Evolutionary conservation across 92 coral and sea anemone genomes (phyloP), one percentile per base, ranked within the genome.

Genomic region (Parazoanthus swiftii): DNA sequence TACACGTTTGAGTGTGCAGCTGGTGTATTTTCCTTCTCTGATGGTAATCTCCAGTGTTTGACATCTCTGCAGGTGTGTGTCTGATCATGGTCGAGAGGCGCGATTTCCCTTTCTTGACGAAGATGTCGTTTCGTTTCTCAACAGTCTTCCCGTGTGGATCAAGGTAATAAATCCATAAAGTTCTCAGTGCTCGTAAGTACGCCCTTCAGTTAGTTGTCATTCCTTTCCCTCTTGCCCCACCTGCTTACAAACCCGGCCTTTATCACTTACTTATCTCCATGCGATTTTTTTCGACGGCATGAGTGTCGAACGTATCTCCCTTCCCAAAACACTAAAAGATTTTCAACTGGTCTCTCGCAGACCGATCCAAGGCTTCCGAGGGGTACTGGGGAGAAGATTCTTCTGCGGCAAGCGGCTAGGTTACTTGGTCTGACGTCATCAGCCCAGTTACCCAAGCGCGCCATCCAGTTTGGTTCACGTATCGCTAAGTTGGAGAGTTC

Each of bases 401-500:
- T 97, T 39, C 90, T 97, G 26, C 99, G 99, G 25, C 96, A 91
- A 67, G 95, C 94, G 88, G 99, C 97, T 38, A 91, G 91, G 91
- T 79, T 94, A 21, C 92, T 97, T 59, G 99, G 99, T 18, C 90
- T 97, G 89, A 95, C 95, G 88, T 93, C 97, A 58, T 97, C 99
- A 86, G 90, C 95, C 39, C 91, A 88, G 83, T 86, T 97, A 82
- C 99, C 99, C 70, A 97, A 97, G 86, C 89, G 99, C 85, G 99
- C 99, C 38, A 97, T 97, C 82, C 99, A 97, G 91, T 97, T 97
- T 91, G 99, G 99, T 26, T 97, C 99, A 63, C 95, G 98, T 35
- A 97, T 97, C 38, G 99, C 99, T 23, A 97, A 97, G 89, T 92
- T 97, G 70, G 99, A 97, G 85, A 93, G 98, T 38, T 63, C 92